Evolutionary conservation across 2,888 invertebrate species (phyloP).

Genomic region (Sminthurinus aureus): DNA sequence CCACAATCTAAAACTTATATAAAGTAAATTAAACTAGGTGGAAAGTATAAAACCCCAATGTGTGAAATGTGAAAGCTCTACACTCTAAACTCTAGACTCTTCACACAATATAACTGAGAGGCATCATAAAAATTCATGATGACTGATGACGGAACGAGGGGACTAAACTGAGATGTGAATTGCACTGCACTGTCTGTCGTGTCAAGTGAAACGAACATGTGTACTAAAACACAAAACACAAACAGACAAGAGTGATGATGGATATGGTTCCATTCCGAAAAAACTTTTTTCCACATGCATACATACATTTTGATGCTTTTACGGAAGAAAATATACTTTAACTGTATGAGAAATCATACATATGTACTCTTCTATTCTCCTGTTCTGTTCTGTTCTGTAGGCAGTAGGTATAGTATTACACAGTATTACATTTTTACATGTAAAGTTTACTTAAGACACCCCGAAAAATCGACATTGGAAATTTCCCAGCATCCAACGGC

Average conservation of each 20-base stretch:
- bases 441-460: slow-evolving; percentile 9
- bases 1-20: too few species aligned
- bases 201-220: slow-evolving; percentile 56
- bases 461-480: neutral
- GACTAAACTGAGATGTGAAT: too few species aligned
- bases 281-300: slow-evolving; percentile 3
- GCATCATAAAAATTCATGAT: neutral
- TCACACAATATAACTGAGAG: neutral
- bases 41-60: too few species aligned
- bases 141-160: neutral
- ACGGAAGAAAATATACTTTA: neutral
- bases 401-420: too few species aligned
- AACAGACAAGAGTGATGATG: slow-evolving; percentile 12
- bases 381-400: neutral
- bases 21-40: too few species aligned
- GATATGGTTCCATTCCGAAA: slow-evolving; percentile 18
- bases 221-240: slow-evolving; percentile 28
- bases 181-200: too few species aligned
- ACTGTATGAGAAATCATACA: neutral
- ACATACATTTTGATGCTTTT: neutral
- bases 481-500: slow-evolving; percentile 19
- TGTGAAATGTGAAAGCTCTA: neutral
- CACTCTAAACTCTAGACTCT: neutral
- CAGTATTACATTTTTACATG: too few species aligned
- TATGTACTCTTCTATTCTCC: too few species aligned